These are phyloP conservation scores for Scopus umbretta DNA, from an alignment of 2,113 vertebrate genomes.

Conservation along the genomic window DNA sequence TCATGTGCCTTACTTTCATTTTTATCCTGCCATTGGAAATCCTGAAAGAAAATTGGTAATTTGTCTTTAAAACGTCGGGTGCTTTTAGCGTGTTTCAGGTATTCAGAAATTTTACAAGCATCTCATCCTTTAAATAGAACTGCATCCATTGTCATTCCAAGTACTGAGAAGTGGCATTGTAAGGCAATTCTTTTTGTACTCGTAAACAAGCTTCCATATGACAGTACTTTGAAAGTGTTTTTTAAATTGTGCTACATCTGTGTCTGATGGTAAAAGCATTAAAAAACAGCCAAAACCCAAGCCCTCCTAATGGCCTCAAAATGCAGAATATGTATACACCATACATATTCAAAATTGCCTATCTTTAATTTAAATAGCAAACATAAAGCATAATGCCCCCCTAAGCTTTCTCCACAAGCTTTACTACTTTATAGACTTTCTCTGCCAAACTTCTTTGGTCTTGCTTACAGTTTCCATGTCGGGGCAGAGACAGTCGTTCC, in stretches of 20 bases:
- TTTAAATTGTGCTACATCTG: not conserved
- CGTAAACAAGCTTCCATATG: not conserved
- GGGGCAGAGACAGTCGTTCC: not conserved
- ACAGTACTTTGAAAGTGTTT: not conserved
- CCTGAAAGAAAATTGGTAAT: not conserved
- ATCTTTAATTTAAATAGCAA: constrained; percentile 1
- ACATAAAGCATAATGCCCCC: not conserved
- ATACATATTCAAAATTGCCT: not conserved
- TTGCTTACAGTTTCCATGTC: not conserved
- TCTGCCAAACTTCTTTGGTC: not conserved
- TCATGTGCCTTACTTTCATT: not conserved
- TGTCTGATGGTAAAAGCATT: not conserved
- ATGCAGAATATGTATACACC: not conserved
- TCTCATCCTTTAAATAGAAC: not conserved
- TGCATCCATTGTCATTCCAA: not conserved
- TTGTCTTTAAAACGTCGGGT: not conserved
- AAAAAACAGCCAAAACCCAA: not conserved
- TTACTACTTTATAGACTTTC: not conserved
- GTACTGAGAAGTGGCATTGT: not conserved
- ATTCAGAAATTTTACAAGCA: not conserved
- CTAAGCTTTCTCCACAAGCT: not conserved
- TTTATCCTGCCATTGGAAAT: not conserved
- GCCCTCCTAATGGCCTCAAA: not conserved
- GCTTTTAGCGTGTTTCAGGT: not conserved
- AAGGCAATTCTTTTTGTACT: not conserved